Percentiles rank a stretch among this genome's conserved stretches.
phyloP scores from a whole-genome alignment of 2,113 vertebrate species.

The Nothocercus nigrocapillus region DNA sequence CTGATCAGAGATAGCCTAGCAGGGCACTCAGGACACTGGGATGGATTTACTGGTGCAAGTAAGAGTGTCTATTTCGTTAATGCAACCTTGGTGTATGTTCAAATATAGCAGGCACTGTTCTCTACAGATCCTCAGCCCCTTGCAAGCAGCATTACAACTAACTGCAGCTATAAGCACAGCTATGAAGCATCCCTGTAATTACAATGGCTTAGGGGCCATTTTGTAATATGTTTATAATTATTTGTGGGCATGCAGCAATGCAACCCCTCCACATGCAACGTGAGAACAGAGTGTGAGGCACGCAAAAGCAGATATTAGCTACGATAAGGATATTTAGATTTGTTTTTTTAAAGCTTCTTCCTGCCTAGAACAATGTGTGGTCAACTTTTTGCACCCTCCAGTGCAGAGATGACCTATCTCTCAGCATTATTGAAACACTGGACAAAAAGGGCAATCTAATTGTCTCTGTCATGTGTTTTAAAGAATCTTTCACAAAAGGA shows the following conservation, averaged over 20 bases:
- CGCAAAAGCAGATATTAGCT: neutral
- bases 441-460: neutral
- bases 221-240: neutral
- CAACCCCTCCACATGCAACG: neutral
- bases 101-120: neutral
- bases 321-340: neutral
- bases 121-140: neutral
- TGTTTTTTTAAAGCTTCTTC: neutral
- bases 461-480: neutral
- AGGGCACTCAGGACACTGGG: rapidly evolving
- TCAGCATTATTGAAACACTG: neutral
- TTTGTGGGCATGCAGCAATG: neutral
- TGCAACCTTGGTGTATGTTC: rapidly evolving
- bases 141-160: neutral
- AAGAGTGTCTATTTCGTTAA: neutral
- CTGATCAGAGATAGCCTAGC: neutral
- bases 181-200: neutral
- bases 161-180: neutral
- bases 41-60: neutral
- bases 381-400: neutral
- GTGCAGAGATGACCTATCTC: neutral
- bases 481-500: neutral
- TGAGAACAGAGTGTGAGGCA: neutral
- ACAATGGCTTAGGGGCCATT: neutral
- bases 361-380: neutral